Evolutionary conservation across 2,113 vertebrate species (phyloP).

Genomic region (Otis tarda): DNA sequence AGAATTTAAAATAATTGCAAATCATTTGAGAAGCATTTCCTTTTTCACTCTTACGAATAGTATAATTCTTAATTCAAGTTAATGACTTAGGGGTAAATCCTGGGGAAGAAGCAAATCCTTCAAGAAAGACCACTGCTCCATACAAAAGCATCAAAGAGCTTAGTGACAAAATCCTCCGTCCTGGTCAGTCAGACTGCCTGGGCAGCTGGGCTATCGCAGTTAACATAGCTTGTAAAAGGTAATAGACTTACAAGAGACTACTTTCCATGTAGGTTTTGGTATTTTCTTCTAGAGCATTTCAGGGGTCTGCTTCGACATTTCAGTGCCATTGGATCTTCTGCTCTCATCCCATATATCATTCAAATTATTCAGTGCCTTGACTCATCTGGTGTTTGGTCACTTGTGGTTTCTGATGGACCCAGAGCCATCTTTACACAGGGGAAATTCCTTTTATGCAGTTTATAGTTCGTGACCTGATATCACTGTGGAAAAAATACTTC

Average conservation of each 20-base stretch:
- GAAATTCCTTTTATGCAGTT: background rate
- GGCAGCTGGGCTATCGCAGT: background rate
- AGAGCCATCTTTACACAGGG: rapidly evolving
- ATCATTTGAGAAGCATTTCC: background rate
- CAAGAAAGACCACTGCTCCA: background rate
- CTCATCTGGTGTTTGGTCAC: background rate
- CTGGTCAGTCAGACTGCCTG: background rate
- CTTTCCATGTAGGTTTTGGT: background rate
- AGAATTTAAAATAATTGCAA: background rate
- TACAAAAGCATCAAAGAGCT: background rate
- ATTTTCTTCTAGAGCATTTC: background rate
- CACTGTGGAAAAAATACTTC: background rate
- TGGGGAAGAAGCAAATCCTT: slow-evolving; percentile 8
- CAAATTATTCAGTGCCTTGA: background rate
- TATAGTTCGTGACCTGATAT: background rate
- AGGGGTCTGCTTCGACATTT: background rate
- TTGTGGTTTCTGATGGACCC: background rate
- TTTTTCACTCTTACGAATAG: background rate
- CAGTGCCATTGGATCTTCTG: background rate
- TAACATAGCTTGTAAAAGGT: background rate
- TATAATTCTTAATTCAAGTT: slow-evolving; percentile 19
- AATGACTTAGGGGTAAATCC: slow-evolving; percentile 12
- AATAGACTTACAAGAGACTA: background rate
- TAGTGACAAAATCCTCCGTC: slow-evolving; percentile 16
- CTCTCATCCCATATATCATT: background rate